These are phyloP conservation scores for Perognathus longimembris DNA, from an alignment of 2,113 vertebrate genomes.

Conservation along the genomic window DNA sequence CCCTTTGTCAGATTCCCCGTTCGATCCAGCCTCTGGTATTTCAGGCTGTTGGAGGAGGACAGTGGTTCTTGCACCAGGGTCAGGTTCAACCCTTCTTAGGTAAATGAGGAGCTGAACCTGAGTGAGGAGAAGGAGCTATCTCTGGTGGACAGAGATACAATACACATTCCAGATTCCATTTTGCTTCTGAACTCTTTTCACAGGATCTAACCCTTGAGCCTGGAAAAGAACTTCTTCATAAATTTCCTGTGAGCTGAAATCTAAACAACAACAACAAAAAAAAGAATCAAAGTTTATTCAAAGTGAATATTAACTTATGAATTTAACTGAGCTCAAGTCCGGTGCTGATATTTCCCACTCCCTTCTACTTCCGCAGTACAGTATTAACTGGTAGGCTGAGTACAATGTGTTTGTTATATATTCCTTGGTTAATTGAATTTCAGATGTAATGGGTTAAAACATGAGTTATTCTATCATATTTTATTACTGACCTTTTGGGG, in stretches of 20 bases:
- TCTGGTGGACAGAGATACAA: neutral
- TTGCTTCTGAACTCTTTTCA: neutral
- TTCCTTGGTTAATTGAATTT: neutral
- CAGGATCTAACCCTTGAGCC: neutral
- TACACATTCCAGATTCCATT: neutral
- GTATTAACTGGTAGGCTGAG: neutral
- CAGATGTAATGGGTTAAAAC: neutral
- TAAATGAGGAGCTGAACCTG: neutral
- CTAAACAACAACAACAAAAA: too few species aligned
- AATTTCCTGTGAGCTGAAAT: neutral
- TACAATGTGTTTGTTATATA: neutral
- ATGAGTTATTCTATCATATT: neutral
- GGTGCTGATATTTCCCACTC: rapidly evolving
- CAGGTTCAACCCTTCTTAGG: rapidly evolving
- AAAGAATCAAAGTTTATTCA: neutral
- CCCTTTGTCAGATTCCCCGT: rapidly evolving
- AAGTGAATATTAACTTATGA: rapidly evolving
- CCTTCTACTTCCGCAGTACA: neutral
- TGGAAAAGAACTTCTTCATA: neutral
- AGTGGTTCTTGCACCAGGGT: too few species aligned
- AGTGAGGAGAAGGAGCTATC: rapidly evolving
- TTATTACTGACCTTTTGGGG: neutral
- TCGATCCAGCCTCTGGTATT: rapidly evolving
- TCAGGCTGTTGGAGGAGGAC: neutral
- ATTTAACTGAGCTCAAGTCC: neutral